Evolutionary conservation across 1,140 invertebrate genomes (phyloP), one percentile per base, ranked within the genome.

Genomic region (Xylocopa sonorina): DNA sequence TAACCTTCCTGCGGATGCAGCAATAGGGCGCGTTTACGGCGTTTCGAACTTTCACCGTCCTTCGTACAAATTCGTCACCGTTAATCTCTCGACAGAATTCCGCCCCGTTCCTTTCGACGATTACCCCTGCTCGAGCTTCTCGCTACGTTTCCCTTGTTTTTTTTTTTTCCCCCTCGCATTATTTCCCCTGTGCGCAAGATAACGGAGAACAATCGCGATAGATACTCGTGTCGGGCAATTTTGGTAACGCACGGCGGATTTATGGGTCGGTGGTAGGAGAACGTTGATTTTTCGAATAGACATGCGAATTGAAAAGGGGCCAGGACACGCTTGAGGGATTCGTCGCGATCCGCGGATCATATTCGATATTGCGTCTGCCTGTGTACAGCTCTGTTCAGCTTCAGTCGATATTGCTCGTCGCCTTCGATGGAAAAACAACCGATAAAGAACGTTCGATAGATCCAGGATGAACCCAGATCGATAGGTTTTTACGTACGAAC

Each of bases 11-110:
- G 55, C 69, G 67, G 38, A 72, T 69, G 27, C 46, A 27, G 64
- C 53, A 69, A 77, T 77, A 77, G 66, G n/a, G 43, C 66, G 24
- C 66, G 50, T 71, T 71, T 71, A 43, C 75, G 55, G 67, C 55
- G 66, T 78, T 71, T 24, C 60, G 12, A 62, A n/a, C 51, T 29
- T n/a, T 12, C 46, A 29, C 21, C 38, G 12, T 1, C 12, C 4
- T 3, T 71, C 34, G 16, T 16, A 2, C n/a, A n/a, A 21, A 32
- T 21, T 58, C 3, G 6, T 67, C 7, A 34, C 32, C 4, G 21
- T 62, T 24, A 12, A 9, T 21, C 5, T 24, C 16, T 41, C 12
- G 2, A 41, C 14, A 24, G 6, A 41, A n/a, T 62, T 48, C n/a
- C 43, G 3, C 10, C 14, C 3, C 18, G 3, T 34, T 5, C 12